Base-by-base conservation (phyloP, 2,888 invertebrate species). In the Carpatolechia fugitivella region DNA sequence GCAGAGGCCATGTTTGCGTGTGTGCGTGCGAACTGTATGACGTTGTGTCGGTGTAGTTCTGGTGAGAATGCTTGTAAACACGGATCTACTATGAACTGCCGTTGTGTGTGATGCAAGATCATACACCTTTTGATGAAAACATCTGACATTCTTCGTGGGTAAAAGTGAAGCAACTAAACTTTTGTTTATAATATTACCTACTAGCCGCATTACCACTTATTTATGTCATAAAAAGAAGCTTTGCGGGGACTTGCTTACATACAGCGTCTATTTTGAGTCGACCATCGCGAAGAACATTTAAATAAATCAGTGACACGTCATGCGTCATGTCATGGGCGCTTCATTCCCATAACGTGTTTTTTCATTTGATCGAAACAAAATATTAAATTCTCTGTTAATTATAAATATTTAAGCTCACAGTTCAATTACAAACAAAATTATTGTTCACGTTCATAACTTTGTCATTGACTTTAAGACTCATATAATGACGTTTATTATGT, bases 271-370 rank as follows among this genome's bases (percentile, higher is more conserved):
- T 85, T 85, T 86, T 71, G 59, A 75, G 65, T 64, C 66, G 84
- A 82, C 87, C 88, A 85, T 80, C 82, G 87, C 89, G 80, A 67
- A 68, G 88, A 70, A 71, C 77, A 60, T 62, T 73, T 80, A 77
- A 78, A 61, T 64, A 60, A 63, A 57, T 46, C 57, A 29, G 8
- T 1, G 48, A 49, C 14, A 38, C 50, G 18, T 36, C 16, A n/a
- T 18, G 65, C 63, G 63, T 24, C 24, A 4, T 24, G 3, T 3
- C 24, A 24, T n/a, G n/a, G n/a, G 24, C 24, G 24, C 6, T 24
- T 24, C 24, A 24, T n/a, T n/a, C n/a, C n/a, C n/a, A n/a, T n/a
- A n/a, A n/a, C n/a, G n/a, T n/a, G n/a, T n/a, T n/a, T n/a, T n/a
- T n/a, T n/a, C n/a, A n/a, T n/a, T n/a, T n/a, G n/a, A n/a, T n/a